phyloP scores from a whole-genome alignment of 1,140 invertebrate species.

The Hypsibius dujardini region DNA sequence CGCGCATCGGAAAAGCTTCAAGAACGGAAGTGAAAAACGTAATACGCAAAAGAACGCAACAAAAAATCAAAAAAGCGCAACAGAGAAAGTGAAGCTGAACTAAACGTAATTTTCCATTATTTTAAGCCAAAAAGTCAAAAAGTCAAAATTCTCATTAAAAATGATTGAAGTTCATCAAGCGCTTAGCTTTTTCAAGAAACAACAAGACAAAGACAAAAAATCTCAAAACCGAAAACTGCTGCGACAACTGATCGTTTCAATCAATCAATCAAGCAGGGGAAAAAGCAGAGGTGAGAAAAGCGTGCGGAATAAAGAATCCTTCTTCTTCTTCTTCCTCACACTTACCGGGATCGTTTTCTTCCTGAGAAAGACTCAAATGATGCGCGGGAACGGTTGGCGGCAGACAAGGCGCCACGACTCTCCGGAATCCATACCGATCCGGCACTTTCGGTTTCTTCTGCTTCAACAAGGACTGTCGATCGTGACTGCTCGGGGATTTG shows the following conservation, averaged over 20 bases:
- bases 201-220: neutral
- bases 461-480: slow-evolving; percentile 3
- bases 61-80: neutral
- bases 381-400: neutral
- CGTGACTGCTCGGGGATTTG: neutral
- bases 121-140: too few species aligned
- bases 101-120: too few species aligned
- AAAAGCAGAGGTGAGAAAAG: too few species aligned
- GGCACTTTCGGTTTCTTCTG: slow-evolving; percentile 5
- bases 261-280: neutral
- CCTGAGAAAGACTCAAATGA: neutral
- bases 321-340: too few species aligned
- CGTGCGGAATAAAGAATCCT: too few species aligned
- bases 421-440: neutral
- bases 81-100: neutral
- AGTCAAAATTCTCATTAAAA: too few species aligned
- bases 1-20: neutral
- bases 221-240: neutral
- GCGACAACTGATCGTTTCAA: neutral
- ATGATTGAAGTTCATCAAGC: neutral
- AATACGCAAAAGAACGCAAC: neutral
- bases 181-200: neutral
- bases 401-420: neutral
- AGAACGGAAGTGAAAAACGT: neutral
- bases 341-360: neutral